Base-by-base conservation (phyloP, 2,113 vertebrate genomes). In the Blennius ocellaris region DNA sequence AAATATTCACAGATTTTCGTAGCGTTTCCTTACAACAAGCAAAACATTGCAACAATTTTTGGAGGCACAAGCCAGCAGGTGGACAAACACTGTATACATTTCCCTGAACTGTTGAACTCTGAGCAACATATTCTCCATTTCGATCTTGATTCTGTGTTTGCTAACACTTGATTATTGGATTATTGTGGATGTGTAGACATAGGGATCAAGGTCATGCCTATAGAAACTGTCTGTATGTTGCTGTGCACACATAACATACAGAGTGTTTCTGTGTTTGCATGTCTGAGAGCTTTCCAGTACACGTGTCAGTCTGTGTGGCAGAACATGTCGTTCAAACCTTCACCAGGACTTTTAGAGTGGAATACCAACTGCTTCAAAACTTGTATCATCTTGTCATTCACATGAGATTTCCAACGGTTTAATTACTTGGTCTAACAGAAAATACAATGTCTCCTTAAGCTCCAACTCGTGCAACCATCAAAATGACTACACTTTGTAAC, bases 141-240 rank as follows among this genome's bases (percentile, higher is more conserved):
- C 56, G 69, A 48, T 40, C n/a, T 52, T 3, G 5, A 49, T 48
- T 12, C 43, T 70, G 14, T 74, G 78, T 84, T 80, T 82, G 41
- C 69, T 30, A 69, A 83, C 73, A 73, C 65, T 30, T 60, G 48
- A 12, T 77, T 43, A 82, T 80, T 40, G 78, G 79, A 88, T 90
- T 83, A 90, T 14, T 0, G 0, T 39, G 16, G 11, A 38, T 60
- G 50, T 37, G 56, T 69, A 37, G 71, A 55, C 64, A 64, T 57
- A 48, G 54, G 57, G 54, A 30, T 66, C 52, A 79, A 40, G 51
- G 47, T 69, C 79, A 56, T 85, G 80, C 58, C 14, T 50, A 43
- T 50, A 65, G 47, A 81, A 73, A 59, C 17, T 10, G 6, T 48
- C 17, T 17, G 40, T 30, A 57, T 68, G 36, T 62, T 48, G 30